Percentiles rank a stretch among this genome's conserved stretches.
phyloP scores from a whole-genome alignment of 2,797 vertebrate species.

The Rhodeus uyekii region DNA sequence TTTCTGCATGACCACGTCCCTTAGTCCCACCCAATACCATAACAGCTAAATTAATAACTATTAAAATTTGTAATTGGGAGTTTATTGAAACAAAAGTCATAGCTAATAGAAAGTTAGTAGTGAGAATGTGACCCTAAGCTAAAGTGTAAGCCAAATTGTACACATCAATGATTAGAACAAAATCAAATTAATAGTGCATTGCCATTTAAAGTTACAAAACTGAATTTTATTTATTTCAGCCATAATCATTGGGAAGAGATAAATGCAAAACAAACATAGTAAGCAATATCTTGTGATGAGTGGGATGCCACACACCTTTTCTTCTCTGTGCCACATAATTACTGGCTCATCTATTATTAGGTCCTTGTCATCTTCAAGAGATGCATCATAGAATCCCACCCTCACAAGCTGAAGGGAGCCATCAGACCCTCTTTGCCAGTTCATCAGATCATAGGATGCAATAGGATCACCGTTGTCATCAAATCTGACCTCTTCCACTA shows the following conservation, averaged over 20 bases:
- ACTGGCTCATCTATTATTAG: conserved; percentile 67
- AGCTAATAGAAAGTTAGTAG: not conserved
- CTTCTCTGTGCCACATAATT: conserved; percentile 70
- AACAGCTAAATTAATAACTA: not conserved
- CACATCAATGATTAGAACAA: not conserved
- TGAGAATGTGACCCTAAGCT: not conserved
- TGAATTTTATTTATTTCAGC: conserved; percentile 38
- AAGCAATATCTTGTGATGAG: conserved; percentile 55
- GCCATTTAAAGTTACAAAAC: not conserved
- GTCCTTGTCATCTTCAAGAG: conserved; percentile 56
- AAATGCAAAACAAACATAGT: conserved; percentile 59
- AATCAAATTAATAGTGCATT: not conserved
- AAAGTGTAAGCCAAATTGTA: not conserved
- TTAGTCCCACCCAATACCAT: not conserved
- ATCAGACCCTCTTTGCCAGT: conserved; percentile 70
- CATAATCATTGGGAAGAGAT: conserved; percentile 57
- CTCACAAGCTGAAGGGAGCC: conserved; percentile 69
- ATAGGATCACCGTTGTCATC: conserved; percentile 76
- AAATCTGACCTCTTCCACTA: conserved; percentile 72
- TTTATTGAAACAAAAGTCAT: not conserved
- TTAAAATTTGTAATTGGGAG: not conserved
- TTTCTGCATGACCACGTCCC: not conserved
- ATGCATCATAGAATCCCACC: conserved; percentile 75
- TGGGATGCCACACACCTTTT: conserved; percentile 68
- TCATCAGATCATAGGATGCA: conserved; percentile 77